Conservation (phyloP, 2,113 vertebrate genomes). For the Tautogolabrus adspersus region DNA sequence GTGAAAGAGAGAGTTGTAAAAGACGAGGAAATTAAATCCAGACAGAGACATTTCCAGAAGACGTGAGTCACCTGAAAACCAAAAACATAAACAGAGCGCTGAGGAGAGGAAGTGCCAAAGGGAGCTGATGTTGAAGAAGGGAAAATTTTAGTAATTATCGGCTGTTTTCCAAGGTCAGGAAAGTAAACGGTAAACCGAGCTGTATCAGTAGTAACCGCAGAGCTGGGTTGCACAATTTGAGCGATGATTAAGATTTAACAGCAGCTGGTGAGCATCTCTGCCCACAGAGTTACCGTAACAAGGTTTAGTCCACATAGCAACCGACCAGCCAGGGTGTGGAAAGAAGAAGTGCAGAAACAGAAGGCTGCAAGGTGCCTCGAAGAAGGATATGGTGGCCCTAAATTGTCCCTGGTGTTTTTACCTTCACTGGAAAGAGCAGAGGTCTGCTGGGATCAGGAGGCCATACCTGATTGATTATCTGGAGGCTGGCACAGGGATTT, state of each 20-base stretch:
- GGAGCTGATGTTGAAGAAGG: slow-evolving; percentile 21
- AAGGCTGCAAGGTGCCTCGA: slow-evolving; percentile 80
- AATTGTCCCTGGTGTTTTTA: slow-evolving; percentile 68
- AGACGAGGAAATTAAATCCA: slow-evolving; percentile 76
- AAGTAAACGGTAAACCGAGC: slow-evolving; percentile 1
- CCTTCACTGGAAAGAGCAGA: slow-evolving; percentile 66
- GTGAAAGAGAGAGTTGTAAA: slow-evolving; percentile 61
- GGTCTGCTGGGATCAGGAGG: slow-evolving; percentile 25
- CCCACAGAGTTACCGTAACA: slow-evolving; percentile 14
- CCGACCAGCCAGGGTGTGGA: slow-evolving; percentile 75
- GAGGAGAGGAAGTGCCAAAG: slow-evolving; percentile 40
- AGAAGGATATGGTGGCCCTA: slow-evolving; percentile 51
- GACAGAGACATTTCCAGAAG: slow-evolving; percentile 80
- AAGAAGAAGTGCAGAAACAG: slow-evolving; percentile 70
- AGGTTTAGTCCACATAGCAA: slow-evolving; percentile 70
- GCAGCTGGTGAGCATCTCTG: slow-evolving; percentile 65
- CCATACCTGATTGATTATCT: slow-evolving; percentile 70
- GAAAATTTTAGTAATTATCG: slow-evolving; percentile 32
- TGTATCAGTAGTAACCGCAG: not conserved
- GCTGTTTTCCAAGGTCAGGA: not conserved
- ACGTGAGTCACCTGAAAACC: slow-evolving; percentile 77
- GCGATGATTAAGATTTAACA: slow-evolving; percentile 8
- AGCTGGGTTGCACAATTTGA: slow-evolving; percentile 18
- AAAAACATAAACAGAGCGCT: slow-evolving; percentile 52
- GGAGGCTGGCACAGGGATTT: slow-evolving; percentile 61